Evolutionary conservation across 2,113 vertebrate species (phyloP).

Genomic region (Ariopsis seemanni): DNA sequence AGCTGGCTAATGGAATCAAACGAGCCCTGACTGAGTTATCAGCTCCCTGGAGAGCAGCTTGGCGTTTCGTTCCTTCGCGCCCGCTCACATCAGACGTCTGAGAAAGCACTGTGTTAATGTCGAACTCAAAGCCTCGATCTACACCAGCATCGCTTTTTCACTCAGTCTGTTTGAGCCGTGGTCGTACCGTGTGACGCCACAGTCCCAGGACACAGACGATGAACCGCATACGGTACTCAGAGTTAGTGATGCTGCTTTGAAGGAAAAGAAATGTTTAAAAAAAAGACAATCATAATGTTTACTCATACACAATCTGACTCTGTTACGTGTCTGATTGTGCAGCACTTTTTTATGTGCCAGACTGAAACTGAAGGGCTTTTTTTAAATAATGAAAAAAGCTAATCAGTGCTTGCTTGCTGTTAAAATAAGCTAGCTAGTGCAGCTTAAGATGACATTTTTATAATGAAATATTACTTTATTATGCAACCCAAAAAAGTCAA

Average conservation of each 20-base stretch:
- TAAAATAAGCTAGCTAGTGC: not conserved
- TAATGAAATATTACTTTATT: not conserved
- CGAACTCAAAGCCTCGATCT: not conserved
- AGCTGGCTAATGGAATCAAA: constrained; percentile 51
- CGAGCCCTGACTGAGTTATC: constrained; percentile 41
- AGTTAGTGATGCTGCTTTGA: not conserved
- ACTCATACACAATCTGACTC: not conserved
- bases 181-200: not conserved
- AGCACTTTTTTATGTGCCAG: not conserved
- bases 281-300: not conserved
- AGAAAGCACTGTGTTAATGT: not conserved
- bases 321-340: not conserved
- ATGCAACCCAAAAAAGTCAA: not conserved
- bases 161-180: not conserved
- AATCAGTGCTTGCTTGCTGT: not conserved
- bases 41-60: constrained; percentile 10
- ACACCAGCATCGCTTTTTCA: not conserved
- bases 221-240: not conserved
- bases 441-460: not conserved
- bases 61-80: not conserved
- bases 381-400: not conserved
- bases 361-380: not conserved
- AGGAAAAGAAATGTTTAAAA: not conserved
- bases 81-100: not conserved
- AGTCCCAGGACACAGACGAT: not conserved